A percentile compares a stretch with the other conserved stretches of the same genome.
Conservation (phyloP, 2,797 vertebrate genomes). For the Hephaestus fuliginosus region DNA sequence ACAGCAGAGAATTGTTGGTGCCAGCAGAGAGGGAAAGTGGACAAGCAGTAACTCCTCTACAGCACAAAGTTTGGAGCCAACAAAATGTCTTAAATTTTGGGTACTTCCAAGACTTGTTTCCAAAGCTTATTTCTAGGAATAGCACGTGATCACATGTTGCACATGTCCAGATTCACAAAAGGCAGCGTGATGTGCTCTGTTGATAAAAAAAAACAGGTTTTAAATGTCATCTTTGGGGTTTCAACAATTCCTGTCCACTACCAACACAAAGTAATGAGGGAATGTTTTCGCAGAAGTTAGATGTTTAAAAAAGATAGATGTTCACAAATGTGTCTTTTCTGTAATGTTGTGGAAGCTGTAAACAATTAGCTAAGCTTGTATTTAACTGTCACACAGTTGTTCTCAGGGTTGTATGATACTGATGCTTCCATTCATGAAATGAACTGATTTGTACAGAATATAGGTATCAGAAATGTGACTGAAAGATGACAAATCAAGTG, state of each 20-base stretch:
- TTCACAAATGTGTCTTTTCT: slow-evolving; percentile 1
- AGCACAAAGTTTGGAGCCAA: slow-evolving; percentile 23
- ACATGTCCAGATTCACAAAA: slow-evolving; percentile 6
- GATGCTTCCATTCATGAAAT: not conserved
- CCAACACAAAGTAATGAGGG: slow-evolving; percentile 27
- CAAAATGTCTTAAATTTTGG: slow-evolving; percentile 17
- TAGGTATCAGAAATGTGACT: too few relatives aligned
- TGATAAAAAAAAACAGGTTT: not conserved
- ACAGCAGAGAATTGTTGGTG: slow-evolving; percentile 14
- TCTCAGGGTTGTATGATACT: not conserved
- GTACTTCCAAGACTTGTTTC: slow-evolving; percentile 51
- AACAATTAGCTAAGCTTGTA: not conserved
- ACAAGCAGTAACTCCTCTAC: not conserved
- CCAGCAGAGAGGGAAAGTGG: slow-evolving; percentile 8
- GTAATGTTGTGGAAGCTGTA: not conserved
- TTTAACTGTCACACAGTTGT: not conserved
- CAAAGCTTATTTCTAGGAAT: slow-evolving; percentile 56
- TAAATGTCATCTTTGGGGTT: slow-evolving; percentile 24
- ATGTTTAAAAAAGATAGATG: not conserved
- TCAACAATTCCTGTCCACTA: slow-evolving; percentile 8
- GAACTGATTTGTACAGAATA: too few relatives aligned
- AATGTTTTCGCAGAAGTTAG: slow-evolving; percentile 34
- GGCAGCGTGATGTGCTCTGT: too few relatives aligned
- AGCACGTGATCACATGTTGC: slow-evolving; percentile 10
- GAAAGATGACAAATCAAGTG: too few relatives aligned